Base-by-base conservation (phyloP, 2,113 vertebrate genomes). In the Theropithecus gelada region DNA sequence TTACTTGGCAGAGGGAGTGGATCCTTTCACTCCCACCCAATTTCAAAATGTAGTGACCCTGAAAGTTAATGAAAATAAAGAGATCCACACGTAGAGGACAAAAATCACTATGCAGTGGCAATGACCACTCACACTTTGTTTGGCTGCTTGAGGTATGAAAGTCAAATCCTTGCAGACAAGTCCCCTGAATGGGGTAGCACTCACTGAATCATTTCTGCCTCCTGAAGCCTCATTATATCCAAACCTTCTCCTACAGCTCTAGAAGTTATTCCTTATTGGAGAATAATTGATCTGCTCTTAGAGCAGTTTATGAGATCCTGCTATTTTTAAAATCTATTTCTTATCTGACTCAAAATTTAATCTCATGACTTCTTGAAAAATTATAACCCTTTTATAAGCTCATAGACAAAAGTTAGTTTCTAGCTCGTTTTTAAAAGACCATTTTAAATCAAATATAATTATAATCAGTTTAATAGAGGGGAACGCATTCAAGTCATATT, bases 11-110 rank as follows among this genome's bases (percentile, higher is more conserved):
- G 70, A 48, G 96, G 80, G 50, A 97, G 57, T 94, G 96, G 97
- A 83, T 76, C 68, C 88, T 96, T 98, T 98, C 96, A 75, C 94
- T 98, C 88, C 96, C 79, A 87, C 59, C 95, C 88, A 97, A 2
- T 97, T 97, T 94, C 91, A 96, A 96, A 98, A 96, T 64, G 96
- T 90, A 94, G 97, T 98, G 94, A 98, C 97, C 94, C 93, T 96
- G 72, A 97, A 96, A 78, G 96, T 96, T 97, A 98, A 97, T 97
- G 96, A 96, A 96, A 96, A 89, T 92, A 95, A 91, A 98, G 52
- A 97, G 88, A 61, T 72, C 17, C 18, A 40, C 32, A 59, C 27
- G 43, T 25, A 79, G 3, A 55, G 45, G 40, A 14, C 3, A 64
- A 70, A 89, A 96, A 27, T n/a, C 59, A 61, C 27, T 6, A 16